phyloP scores from a whole-genome alignment of 1,140 invertebrate genomes.

The Araneus ventricosus region DNA sequence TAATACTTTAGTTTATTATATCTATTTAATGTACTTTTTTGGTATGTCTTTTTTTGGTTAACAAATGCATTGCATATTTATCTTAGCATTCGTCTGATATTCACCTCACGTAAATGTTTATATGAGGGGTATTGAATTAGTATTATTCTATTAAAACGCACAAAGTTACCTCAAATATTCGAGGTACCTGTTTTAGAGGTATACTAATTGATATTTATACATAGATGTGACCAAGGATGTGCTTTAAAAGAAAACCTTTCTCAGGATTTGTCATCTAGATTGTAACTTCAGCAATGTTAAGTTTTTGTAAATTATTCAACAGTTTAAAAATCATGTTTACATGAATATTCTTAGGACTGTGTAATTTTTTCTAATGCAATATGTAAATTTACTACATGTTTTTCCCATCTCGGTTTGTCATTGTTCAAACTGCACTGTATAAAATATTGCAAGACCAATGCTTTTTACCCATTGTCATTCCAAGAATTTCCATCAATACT shows the following conservation, averaged over 20 bases:
- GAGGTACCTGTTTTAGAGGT: constrained; percentile 47
- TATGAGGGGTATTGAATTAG: constrained; percentile 48
- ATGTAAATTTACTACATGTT: constrained; percentile 20
- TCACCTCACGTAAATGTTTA: constrained; percentile 34
- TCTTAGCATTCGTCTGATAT: constrained; percentile 9
- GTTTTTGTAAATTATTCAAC: constrained; percentile 52
- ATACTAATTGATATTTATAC: constrained; percentile 50
- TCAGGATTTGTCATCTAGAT: constrained; percentile 41
- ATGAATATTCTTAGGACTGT: constrained; percentile 27
- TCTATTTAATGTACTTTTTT: constrained; percentile 23
- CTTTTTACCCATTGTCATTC: constrained; percentile 21
- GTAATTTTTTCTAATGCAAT: constrained; percentile 35
- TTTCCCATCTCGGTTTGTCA: constrained; percentile 26
- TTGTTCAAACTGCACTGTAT: constrained; percentile 44
- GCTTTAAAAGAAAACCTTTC: constrained; percentile 41
- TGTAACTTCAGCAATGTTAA: constrained; percentile 46
- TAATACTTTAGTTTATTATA: constrained; percentile 23
- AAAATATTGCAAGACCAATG: neutral
- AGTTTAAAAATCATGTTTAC: constrained; percentile 28
- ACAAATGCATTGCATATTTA: neutral
- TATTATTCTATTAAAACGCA: constrained; percentile 63
- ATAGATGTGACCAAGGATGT: constrained; percentile 21
- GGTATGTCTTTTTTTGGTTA: neutral
- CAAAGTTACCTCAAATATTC: constrained; percentile 33
- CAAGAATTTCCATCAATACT: constrained; percentile 11